Evolutionary conservation across 2,797 vertebrate species (phyloP), one percentile per base, ranked within the genome.

Genomic region (Squalus acanthias): DNA sequence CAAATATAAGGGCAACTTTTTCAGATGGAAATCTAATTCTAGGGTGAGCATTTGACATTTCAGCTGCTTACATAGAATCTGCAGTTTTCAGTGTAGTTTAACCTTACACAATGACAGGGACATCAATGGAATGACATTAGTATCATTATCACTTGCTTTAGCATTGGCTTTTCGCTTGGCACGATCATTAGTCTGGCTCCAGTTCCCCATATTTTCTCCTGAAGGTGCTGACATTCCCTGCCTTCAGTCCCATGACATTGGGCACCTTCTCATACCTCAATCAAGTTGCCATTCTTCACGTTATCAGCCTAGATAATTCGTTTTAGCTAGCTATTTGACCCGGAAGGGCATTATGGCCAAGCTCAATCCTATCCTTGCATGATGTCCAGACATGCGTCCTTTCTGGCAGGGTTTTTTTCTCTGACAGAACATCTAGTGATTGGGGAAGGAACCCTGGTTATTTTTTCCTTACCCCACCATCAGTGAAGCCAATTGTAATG

Each of bases 41-140:
- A 39, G 91, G 91, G n/a, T 46, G 63, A 74, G 94, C 70, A 57
- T 95, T 74, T 95, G 94, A 95, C 94, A 72, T 95, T 95, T 95
- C 70, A 74, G 70, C 13, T 20, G 24, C 94, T 57, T n/a, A 33
- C 15, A 3, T 20, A 33, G 70, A 95, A 95, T 63, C 26, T 76
- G 67, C 26, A 95, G n/a, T 24, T 95, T 95, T 57, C 94, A 69
- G 15, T 57, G 24, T 33, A 95, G 53, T 76, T 95, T 95, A 29
- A 20, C 67, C 70, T 74, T 95, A 53, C 6, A 15, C 29, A 95
- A 20, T 53, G 50, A 72, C 2, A 60, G 46, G 69, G 26, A 57
- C 12, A 20, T 74, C 50, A 72, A 9, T 46, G 39, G 46, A 69
- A 65, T 94, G 9, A 17, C n/a, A 22, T 69, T 13, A 26, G 3